Evolutionary conservation across 1,140 invertebrate species (phyloP), one percentile per base, ranked within the genome.

Genomic region (Diploscapter pachys): DNA sequence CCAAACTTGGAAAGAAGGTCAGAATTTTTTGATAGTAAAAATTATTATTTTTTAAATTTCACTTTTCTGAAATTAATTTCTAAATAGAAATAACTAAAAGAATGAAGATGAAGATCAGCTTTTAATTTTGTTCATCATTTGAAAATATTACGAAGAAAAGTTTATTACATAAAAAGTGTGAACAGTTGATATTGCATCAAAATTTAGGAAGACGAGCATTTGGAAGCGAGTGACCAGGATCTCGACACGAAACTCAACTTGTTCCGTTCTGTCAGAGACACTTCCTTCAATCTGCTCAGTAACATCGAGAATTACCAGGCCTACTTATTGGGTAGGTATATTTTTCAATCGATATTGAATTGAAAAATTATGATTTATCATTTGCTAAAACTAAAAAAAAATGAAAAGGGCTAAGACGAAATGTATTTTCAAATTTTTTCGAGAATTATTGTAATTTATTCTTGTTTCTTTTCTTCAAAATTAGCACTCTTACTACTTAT

Each of bases 301-400:
- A 90, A 95, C 64, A 92, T 98, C 79, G 94, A 97, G 86, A 91
- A 91, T 86, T 98, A 97, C 87, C 94, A 97, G 87, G 94, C 98
- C 85, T 89, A 92, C 82, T 85, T 97, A 64, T 95, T 93, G 88
- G 91, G 93, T 90, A 88, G 64, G 49, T 67, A 66, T 50, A 75
- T 4, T 6, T 9, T 54, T 3, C 65, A 31, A 53, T 78, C 5
- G 6, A 6, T 54, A 3, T 52, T 3, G 54, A 81, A 3, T 51
- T 52, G 51, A 63, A 48, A 75, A 75, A 68, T 65, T 48, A 65
- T 8, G 63, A 8, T 9, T 65, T 65, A 9, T 9, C 9, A 65
- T 13, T 9, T 13, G 9, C 57, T 59, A 59, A 67, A 13, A 51
- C n/a, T 31, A 77, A 67, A 63, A 67, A 63, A 31, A 31, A 31